phyloP scores from a whole-genome alignment of 2,797 vertebrate genomes.

The Cyprinodon diabolis region DNA sequence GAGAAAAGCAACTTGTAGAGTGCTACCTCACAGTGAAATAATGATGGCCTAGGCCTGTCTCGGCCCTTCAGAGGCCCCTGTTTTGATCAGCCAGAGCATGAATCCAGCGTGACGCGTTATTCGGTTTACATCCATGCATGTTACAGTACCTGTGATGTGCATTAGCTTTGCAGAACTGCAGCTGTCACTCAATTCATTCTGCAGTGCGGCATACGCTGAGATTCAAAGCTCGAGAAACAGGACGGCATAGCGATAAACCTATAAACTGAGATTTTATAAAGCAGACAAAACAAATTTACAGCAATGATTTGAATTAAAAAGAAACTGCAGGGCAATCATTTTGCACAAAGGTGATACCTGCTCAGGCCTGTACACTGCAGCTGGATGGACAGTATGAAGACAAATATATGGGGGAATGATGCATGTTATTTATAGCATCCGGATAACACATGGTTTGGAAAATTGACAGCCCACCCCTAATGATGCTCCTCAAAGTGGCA shows the following conservation, averaged over 20 bases:
- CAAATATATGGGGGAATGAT: constrained; percentile 63
- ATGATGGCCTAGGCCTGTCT: constrained; percentile 78
- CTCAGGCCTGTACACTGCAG: constrained; percentile 44
- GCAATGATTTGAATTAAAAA: constrained; percentile 38
- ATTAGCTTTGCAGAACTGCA: constrained; percentile 38
- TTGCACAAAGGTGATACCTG: constrained; percentile 45
- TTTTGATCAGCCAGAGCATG: constrained; percentile 75
- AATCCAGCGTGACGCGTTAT: constrained; percentile 56
- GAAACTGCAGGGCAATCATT: constrained; percentile 39
- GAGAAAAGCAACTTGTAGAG: constrained; percentile 53
- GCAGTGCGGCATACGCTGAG: background rate
- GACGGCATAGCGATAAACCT: background rate
- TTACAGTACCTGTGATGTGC: constrained; percentile 55
- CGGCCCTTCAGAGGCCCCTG: constrained; percentile 57
- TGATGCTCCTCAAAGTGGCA: constrained; percentile 83
- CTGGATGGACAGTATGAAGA: constrained; percentile 59
- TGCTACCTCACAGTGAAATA: constrained; percentile 69
- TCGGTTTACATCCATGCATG: constrained; percentile 45
- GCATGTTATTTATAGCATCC: constrained; percentile 79
- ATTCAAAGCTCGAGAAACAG: constrained; percentile 22
- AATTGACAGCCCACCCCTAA: constrained; percentile 83
- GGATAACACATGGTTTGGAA: constrained; percentile 69
- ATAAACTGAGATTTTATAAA: constrained; percentile 4
- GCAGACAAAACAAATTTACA: constrained; percentile 7
- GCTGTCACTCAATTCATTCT: constrained; percentile 42